Evolutionary conservation across 2,888 invertebrate genomes (phyloP), one percentile per base, ranked within the genome.

Genomic region (Drosophila colorata): DNA sequence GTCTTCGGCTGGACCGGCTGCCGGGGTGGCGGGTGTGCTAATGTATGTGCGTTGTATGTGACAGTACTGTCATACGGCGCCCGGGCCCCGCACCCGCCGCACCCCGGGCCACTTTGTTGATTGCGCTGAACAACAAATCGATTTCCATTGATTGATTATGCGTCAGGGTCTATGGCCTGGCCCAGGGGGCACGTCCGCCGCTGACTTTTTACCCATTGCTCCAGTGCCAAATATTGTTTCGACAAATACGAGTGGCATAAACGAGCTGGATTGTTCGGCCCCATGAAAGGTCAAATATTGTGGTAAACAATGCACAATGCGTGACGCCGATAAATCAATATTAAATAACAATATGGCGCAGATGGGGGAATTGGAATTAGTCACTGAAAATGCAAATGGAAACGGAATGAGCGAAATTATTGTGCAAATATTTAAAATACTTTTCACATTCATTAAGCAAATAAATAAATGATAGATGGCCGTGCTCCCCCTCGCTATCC

Each of bases 101-200:
- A 14, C 47, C 40, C 35, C 28, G 31, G 37, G 38, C 52, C 41
- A n/a, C 53, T 48, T 33, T 59, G 56, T 57, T 86, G 87, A 77
- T 80, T 73, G 70, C 60, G 69, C 61, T 65, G 61, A 63, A 66
- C 76, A 76, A 71, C 71, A 78, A 87, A 83, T 83, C 82, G 88
- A 83, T 83, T 85, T 82, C 55, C 88, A 85, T 83, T 83, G 82
- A 87, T 85, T 83, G 86, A 83, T 87, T 85, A 84, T 75, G 81
- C 72, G 78, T 73, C 65, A 67, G 74, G 73, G 64, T 70, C 56
- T 70, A 47, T 59, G 58, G 49, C 69, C 60, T 66, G 28, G 43
- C 48, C 49, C 31, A 33, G 16, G 49, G 40, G 52, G 66, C 74
- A 57, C 60, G 69, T 68, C 40, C 52, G 33, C 18, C 38, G 31